A percentile compares a stretch with the other conserved stretches of the same genome.
These are phyloP conservation scores for Caenorhabditis tropicalis DNA, from an alignment of 1,140 invertebrate species.

Conservation along the genomic window DNA sequence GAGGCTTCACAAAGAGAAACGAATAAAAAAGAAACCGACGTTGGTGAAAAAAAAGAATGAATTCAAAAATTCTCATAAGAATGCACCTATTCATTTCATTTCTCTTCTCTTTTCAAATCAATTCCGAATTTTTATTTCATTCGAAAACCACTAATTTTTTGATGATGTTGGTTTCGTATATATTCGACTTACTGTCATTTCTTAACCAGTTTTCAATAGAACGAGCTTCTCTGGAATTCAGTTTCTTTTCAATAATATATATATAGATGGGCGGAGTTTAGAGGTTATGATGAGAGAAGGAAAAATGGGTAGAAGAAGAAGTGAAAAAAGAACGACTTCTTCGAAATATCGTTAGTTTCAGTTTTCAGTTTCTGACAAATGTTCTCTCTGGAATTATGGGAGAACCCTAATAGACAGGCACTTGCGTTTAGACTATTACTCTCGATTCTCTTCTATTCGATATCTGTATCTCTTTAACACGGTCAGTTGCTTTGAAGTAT, in stretches of 20 bases:
- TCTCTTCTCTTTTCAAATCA: background rate
- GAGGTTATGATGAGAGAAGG: background rate
- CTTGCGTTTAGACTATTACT: no score
- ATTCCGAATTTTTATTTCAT: background rate
- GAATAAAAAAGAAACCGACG: background rate
- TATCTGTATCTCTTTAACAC: no score
- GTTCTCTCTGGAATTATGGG: no score
- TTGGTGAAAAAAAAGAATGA: background rate
- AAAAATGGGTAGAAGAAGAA: background rate
- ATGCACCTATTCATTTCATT: background rate
- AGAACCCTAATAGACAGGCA: no score
- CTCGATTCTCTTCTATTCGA: no score
- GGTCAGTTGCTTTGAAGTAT: no score
- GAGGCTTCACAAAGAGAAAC: constrained; percentile 32
- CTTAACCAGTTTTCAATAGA: background rate
- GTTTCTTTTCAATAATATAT: no score
- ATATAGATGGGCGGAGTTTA: background rate
- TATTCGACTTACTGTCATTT: background rate
- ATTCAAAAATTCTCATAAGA: background rate
- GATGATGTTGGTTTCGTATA: constrained; percentile 26
- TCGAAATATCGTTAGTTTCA: no score
- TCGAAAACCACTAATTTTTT: background rate
- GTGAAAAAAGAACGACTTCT: no score
- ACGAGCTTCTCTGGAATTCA: constrained; percentile 16
- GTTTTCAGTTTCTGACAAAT: no score